phyloP scores from a whole-genome alignment of 2,888 invertebrate species.

The Hypercompe scribonia region DNA sequence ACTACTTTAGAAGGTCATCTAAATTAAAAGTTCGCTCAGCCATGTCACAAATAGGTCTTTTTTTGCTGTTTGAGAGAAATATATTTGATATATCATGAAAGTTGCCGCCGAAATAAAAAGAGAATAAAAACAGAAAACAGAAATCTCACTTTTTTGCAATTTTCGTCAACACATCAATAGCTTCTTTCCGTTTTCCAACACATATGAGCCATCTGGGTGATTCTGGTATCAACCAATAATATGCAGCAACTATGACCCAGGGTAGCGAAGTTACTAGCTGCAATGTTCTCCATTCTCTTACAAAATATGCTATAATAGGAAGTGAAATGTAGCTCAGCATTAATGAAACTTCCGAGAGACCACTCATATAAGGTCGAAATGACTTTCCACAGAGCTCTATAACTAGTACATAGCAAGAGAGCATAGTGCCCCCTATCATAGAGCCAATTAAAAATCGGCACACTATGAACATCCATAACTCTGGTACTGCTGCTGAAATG shows the following conservation, averaged over 20 bases:
- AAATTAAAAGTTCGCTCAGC: neutral
- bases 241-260: constrained; percentile 85
- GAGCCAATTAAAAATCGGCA: constrained; percentile 87
- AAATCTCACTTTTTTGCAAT: constrained; percentile 84
- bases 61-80: neutral
- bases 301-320: constrained; percentile 86
- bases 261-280: constrained; percentile 85
- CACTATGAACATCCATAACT: constrained; percentile 87
- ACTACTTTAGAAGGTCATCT: neutral
- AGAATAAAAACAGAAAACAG: neutral
- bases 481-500: constrained; percentile 84
- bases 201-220: constrained; percentile 93
- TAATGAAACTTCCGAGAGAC: constrained; percentile 85
- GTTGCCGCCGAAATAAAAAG: neutral
- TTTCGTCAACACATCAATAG: constrained; percentile 87
- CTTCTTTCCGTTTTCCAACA: constrained; percentile 88
- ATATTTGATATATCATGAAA: neutral
- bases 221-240: constrained; percentile 91
- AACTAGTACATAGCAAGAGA: constrained; percentile 88
- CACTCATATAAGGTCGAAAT: constrained; percentile 84
- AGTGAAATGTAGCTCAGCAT: constrained; percentile 84
- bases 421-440: constrained; percentile 89
- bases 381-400: constrained; percentile 88
- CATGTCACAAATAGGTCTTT: neutral
- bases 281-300: constrained; percentile 87